Conservation (phyloP, 2,113 vertebrate genomes). For the Anguilla rostrata region DNA sequence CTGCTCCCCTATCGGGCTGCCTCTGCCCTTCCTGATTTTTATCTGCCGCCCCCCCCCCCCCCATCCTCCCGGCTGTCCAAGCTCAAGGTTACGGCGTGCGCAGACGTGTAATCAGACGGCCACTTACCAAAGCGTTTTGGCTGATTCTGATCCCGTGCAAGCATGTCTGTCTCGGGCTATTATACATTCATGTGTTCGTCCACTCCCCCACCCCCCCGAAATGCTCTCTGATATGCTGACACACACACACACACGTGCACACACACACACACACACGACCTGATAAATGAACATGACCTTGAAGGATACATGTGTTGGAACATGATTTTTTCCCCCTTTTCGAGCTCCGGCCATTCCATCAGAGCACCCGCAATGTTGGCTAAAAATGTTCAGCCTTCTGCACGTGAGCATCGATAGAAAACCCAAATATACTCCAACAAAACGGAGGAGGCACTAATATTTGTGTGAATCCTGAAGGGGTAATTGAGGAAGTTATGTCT, state of each 20-base stretch:
- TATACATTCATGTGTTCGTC: slow-evolving; percentile 67
- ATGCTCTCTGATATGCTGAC: background rate
- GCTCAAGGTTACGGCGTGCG: slow-evolving; percentile 70
- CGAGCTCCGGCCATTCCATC: background rate
- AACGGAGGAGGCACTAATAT: slow-evolving; percentile 42
- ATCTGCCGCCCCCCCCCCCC: background rate
- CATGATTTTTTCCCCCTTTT: slow-evolving; percentile 49
- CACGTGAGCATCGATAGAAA: background rate
- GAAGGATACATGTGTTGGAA: slow-evolving; percentile 64
- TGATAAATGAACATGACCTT: slow-evolving; percentile 73
- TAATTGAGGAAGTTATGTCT: slow-evolving; percentile 67
- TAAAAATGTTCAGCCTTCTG: too few relatives aligned
- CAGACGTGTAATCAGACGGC: slow-evolving; percentile 68
- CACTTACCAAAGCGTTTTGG: slow-evolving; percentile 48
- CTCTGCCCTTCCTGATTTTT: background rate
- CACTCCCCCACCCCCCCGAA: slow-evolving; percentile 44
- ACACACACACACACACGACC: background rate
- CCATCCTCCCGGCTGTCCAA: slow-evolving; percentile 24
- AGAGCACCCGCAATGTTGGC: background rate
- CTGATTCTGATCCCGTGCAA: slow-evolving; percentile 54
- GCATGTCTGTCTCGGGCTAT: slow-evolving; percentile 57
- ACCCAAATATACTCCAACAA: slow-evolving; percentile 27
- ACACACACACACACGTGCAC: background rate
- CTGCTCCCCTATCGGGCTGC: slow-evolving; percentile 1
- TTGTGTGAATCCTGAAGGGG: slow-evolving; percentile 66